These are phyloP conservation scores for Magallana gigas DNA, from an alignment of 1,140 invertebrate genomes.

Conservation along the genomic window DNA sequence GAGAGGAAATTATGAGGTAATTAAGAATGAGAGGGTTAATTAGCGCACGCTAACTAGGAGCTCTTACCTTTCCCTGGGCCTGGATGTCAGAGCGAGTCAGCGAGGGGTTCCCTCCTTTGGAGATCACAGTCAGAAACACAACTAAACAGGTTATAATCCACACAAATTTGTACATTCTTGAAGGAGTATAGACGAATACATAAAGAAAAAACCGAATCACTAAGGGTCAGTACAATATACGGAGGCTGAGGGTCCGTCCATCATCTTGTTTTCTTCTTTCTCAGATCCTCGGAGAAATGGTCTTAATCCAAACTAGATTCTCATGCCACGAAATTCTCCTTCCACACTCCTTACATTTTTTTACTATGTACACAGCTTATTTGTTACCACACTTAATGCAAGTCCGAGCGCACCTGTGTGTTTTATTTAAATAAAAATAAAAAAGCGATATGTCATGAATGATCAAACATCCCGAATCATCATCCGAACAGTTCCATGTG, in stretches of 20 bases:
- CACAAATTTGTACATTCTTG: slow-evolving; percentile 18
- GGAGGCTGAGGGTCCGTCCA: neutral
- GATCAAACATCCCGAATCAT: slow-evolving; percentile 21
- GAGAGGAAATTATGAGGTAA: slow-evolving; percentile 8
- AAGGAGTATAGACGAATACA: neutral
- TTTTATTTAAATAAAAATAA: slow-evolving; percentile 38
- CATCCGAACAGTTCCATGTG: slow-evolving; percentile 11
- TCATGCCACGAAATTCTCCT: neutral
- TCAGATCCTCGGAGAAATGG: neutral
- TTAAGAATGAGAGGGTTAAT: slow-evolving; percentile 24
- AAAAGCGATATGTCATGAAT: slow-evolving; percentile 32
- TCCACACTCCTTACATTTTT: slow-evolving; percentile 12
- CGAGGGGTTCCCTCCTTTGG: neutral
- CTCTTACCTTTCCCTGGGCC: slow-evolving; percentile 19
- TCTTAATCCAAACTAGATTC: slow-evolving; percentile 19
- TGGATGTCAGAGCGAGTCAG: slow-evolving; percentile 14
- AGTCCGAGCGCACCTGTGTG: slow-evolving; percentile 2
- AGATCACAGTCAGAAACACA: neutral
- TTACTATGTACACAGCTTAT: slow-evolving; percentile 1
- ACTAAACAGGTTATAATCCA: slow-evolving; percentile 11
- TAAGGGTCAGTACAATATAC: neutral
- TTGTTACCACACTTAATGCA: slow-evolving; percentile 18
- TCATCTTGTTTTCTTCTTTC: neutral
- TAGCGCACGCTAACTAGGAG: neutral
- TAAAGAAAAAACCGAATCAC: neutral